Conservation (phyloP, 2,888 invertebrate species). For the Siphlonurus alternatus region DNA sequence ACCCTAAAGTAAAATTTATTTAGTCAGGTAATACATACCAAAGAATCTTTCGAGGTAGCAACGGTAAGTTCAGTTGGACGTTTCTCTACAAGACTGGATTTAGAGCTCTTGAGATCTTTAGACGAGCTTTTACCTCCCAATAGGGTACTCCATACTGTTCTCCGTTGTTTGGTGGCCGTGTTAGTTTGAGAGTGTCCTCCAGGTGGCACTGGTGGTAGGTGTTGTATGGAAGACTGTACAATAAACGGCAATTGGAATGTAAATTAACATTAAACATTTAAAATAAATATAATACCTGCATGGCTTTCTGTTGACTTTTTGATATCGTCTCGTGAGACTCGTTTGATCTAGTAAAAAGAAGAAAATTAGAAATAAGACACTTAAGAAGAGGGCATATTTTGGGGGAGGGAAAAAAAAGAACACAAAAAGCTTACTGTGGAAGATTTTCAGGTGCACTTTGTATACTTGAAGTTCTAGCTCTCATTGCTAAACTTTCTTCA, state of each 20-base stretch:
- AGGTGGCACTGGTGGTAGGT: background rate
- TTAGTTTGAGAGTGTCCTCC: background rate
- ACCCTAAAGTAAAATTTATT: too few species aligned
- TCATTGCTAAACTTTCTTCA: background rate
- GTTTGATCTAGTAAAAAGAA: too few species aligned
- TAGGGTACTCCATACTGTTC: background rate
- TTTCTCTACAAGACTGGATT: background rate
- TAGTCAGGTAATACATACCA: too few species aligned
- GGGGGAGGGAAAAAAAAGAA: too few species aligned
- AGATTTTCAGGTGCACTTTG: slow-evolving; percentile 2
- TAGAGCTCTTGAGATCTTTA: background rate
- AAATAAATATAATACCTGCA: background rate
- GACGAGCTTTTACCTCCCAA: background rate
- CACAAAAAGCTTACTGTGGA: background rate
- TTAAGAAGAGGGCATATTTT: too few species aligned
- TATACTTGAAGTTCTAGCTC: background rate
- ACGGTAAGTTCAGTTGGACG: slow-evolving; percentile 38
- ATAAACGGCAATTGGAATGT: background rate
- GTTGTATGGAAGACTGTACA: background rate
- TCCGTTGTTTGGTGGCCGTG: background rate
- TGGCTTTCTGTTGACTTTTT: background rate
- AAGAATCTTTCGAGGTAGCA: slow-evolving; percentile 60
- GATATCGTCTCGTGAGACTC: background rate
- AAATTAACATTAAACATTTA: background rate
- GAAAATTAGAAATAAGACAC: too few species aligned